phyloP scores from a whole-genome alignment of 1,140 invertebrate genomes.

The Trichoplusia ni region DNA sequence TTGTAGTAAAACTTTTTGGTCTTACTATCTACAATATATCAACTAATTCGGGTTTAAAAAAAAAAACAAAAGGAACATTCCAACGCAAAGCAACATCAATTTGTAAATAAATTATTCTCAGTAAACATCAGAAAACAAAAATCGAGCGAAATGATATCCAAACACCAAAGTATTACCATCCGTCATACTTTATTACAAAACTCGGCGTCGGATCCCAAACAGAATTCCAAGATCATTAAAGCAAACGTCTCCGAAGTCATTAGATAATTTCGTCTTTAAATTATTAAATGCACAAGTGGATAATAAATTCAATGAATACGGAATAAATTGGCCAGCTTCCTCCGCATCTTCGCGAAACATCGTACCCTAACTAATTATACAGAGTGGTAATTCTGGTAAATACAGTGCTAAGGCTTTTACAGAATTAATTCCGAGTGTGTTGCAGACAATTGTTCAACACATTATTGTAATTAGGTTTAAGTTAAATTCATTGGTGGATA shows the following conservation, averaged over 20 bases:
- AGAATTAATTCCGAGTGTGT: slow-evolving; percentile 15
- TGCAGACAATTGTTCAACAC: background rate
- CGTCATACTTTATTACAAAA: background rate
- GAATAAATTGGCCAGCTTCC: slow-evolving; percentile 23
- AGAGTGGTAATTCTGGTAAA: slow-evolving; percentile 27
- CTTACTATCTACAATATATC: no score
- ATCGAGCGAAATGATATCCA: no score
- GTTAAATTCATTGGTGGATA: no score
- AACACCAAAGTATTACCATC: background rate
- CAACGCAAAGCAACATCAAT: no score
- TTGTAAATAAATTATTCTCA: no score
- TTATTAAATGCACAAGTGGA: slow-evolving; percentile 16
- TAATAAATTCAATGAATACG: slow-evolving; percentile 33
- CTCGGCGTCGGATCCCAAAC: background rate
- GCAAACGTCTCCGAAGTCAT: background rate
- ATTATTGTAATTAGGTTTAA: background rate
- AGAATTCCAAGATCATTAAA: background rate
- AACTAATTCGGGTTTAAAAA: no score
- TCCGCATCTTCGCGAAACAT: background rate
- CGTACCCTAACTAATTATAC: slow-evolving; percentile 30
- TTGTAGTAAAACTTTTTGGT: no score
- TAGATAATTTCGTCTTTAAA: slow-evolving; percentile 25
- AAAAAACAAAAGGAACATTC: no score
- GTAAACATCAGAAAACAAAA: no score
- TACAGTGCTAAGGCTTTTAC: slow-evolving; percentile 1